Evolutionary conservation across 2,888 invertebrate species (phyloP).

Genomic region (Thymelicus lineola): DNA sequence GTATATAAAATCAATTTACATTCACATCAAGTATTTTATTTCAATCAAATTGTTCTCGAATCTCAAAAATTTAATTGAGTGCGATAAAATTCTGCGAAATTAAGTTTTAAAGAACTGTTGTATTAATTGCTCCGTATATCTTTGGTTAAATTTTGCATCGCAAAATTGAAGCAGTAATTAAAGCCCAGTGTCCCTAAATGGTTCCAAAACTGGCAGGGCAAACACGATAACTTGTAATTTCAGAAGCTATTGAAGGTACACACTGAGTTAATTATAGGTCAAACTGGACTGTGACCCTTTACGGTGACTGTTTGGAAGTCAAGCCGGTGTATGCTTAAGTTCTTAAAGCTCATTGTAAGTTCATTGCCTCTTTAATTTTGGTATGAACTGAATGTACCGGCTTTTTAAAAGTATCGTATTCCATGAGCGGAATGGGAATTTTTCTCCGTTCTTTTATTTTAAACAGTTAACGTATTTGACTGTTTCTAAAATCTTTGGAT

Average conservation of each 20-base stretch:
- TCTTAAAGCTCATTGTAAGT: constrained; percentile 53
- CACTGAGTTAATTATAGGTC: constrained; percentile 76
- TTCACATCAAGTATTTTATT: too few relatives aligned
- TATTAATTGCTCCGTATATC: neutral
- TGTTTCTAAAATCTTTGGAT: too few relatives aligned
- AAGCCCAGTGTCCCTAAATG: neutral
- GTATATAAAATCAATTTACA: too few relatives aligned
- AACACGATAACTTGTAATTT: constrained; percentile 44
- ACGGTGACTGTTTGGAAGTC: constrained; percentile 55
- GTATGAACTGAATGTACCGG: constrained; percentile 21
- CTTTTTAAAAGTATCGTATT: constrained; percentile 32
- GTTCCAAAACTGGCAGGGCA: constrained; percentile 7
- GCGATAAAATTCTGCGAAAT: neutral
- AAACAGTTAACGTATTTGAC: too few relatives aligned
- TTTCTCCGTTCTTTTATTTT: neutral
- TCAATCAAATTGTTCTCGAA: too few relatives aligned
- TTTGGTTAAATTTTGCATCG: neutral
- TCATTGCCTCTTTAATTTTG: constrained; percentile 49
- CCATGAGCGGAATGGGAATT: constrained; percentile 8
- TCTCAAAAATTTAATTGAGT: too few relatives aligned
- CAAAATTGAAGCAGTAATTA: neutral
- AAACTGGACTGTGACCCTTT: constrained; percentile 67
- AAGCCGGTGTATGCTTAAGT: constrained; percentile 55
- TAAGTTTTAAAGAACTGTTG: neutral
- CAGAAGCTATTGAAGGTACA: constrained; percentile 65